Conservation (phyloP, 2,797 vertebrate species). For the Oreonectes daqikongensis region DNA sequence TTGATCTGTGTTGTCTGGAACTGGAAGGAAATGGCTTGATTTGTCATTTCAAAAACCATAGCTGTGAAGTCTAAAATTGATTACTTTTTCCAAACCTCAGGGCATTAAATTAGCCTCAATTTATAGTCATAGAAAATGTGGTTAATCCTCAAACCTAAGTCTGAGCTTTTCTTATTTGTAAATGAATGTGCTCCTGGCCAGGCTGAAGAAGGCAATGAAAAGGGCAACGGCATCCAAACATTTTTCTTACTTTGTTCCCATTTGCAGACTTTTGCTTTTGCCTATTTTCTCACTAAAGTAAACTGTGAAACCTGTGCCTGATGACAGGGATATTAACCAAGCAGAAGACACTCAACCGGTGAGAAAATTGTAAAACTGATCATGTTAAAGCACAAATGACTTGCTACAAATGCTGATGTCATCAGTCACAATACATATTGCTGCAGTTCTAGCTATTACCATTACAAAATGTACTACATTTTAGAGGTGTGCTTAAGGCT, state of each 20-base stretch:
- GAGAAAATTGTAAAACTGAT: constrained; percentile 19
- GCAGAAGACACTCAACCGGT: constrained; percentile 16
- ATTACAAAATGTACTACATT: neutral
- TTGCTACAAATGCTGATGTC: neutral
- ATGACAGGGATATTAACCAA: constrained; percentile 17
- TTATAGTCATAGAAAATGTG: constrained; percentile 42
- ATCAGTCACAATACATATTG: neutral
- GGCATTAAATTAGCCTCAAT: constrained; percentile 45
- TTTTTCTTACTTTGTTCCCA: constrained; percentile 25
- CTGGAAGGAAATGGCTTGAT: constrained; percentile 49
- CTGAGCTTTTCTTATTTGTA: constrained; percentile 17
- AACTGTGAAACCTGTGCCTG: constrained; percentile 16
- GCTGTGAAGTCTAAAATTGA: constrained; percentile 15
- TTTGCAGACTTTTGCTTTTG: constrained; percentile 22
- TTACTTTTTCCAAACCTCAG: constrained; percentile 40
- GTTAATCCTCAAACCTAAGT: constrained; percentile 20
- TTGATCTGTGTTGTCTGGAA: constrained; percentile 23
- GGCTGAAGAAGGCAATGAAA: constrained; percentile 11
- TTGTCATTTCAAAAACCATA: constrained; percentile 45
- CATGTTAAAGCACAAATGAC: constrained; percentile 10
- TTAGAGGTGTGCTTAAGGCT: neutral
- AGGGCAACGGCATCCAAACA: neutral
- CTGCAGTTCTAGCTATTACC: neutral
- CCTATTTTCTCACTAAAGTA: constrained; percentile 30
- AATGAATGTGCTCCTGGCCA: constrained; percentile 14